Evolutionary conservation across 2,797 vertebrate species (phyloP).

Genomic region (Tokudaia muenninki): DNA sequence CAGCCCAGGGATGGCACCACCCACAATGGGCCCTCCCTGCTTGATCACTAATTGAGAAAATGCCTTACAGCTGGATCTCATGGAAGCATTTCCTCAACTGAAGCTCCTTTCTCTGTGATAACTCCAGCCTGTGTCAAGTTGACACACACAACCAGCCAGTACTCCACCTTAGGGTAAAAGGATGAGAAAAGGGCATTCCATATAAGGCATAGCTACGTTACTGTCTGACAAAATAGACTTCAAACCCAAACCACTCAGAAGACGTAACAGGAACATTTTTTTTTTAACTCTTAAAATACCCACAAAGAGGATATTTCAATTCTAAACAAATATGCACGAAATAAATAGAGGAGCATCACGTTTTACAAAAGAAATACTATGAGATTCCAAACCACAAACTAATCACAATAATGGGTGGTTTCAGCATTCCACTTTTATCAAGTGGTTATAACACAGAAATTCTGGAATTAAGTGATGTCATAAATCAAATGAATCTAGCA

Average conservation of each 20-base stretch:
- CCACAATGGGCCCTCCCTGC: no score
- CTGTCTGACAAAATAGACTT: not conserved
- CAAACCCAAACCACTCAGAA: not conserved
- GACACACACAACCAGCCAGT: no score
- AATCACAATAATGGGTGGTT: not conserved
- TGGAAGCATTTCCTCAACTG: no score
- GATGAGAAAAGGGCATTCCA: not conserved
- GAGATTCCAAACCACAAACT: not conserved
- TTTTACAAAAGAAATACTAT: not conserved
- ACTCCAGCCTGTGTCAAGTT: no score
- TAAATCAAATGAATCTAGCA: not conserved
- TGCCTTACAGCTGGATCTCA: no score
- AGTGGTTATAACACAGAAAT: not conserved
- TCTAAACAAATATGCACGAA: not conserved
- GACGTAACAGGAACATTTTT: not conserved
- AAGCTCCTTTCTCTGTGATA: no score
- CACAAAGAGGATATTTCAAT: not conserved
- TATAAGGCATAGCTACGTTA: not conserved
- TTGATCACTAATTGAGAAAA: no score
- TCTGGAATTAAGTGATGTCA: not conserved
- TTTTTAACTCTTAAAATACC: not conserved
- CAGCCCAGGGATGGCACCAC: no score
- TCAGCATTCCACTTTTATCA: not conserved
- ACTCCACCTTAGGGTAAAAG: not conserved
- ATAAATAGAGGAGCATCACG: not conserved